phyloP scores from a whole-genome alignment of 2,113 vertebrate genomes.

The Andinoacara biseriatus region DNA sequence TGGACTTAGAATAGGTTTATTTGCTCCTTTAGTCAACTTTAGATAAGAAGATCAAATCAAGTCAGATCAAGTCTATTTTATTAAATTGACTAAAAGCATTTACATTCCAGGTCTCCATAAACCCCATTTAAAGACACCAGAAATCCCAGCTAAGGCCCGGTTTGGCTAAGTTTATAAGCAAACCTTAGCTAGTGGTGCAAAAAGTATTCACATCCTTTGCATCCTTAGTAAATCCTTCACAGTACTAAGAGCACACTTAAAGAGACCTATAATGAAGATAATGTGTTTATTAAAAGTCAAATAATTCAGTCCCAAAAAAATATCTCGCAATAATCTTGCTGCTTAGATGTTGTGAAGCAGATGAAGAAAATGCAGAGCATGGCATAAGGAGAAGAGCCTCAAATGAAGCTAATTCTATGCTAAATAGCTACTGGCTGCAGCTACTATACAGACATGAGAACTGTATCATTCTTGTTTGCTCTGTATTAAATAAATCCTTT shows the following conservation, averaged over 20 bases:
- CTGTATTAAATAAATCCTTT: neutral
- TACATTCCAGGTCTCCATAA: neutral
- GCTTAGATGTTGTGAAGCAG: too few relatives aligned
- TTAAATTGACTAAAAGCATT: neutral
- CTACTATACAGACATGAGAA: too few relatives aligned
- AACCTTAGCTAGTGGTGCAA: fast-evolving
- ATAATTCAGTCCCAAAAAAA: too few relatives aligned
- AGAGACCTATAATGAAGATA: neutral
- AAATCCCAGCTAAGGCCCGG: neutral
- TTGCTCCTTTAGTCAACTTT: neutral
- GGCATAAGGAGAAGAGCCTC: too few relatives aligned
- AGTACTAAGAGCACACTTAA: neutral
- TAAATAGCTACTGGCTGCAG: too few relatives aligned
- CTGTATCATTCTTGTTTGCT: neutral
- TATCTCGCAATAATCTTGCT: too few relatives aligned
- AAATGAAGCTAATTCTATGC: too few relatives aligned
- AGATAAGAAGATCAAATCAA: neutral
- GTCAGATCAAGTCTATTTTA: neutral
- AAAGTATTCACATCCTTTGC: neutral
- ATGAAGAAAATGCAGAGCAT: too few relatives aligned
- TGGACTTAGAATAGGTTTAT: neutral
- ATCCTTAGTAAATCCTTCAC: neutral
- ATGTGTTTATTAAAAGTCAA: neutral
- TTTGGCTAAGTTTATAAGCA: neutral
- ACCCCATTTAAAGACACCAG: neutral